phyloP scores from a whole-genome alignment of 1,140 invertebrate genomes.

The Aphis gossypii region DNA sequence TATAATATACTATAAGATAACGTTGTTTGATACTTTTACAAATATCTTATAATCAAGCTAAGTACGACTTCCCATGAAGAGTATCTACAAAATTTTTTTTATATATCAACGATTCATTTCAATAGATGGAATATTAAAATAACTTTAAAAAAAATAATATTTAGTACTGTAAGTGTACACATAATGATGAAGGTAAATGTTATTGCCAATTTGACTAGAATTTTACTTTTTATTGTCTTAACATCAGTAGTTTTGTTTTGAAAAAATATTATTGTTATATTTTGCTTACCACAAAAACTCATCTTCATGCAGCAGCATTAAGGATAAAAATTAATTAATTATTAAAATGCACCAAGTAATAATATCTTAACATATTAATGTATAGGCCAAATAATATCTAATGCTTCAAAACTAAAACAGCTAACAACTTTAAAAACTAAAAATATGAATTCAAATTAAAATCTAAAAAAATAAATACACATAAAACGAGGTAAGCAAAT shows the following conservation, averaged over 20 bases:
- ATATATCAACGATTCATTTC: not conserved
- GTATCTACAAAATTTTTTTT: not conserved
- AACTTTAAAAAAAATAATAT: not conserved
- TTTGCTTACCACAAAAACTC: conserved; percentile 59
- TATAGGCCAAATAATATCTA: conserved; percentile 35
- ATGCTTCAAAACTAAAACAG: not conserved
- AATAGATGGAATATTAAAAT: not conserved
- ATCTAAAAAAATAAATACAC: not conserved
- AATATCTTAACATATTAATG: conserved; percentile 36
- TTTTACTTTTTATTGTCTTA: conserved; percentile 12
- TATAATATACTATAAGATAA: not conserved
- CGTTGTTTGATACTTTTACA: not conserved
- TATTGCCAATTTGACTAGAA: conserved; percentile 8
- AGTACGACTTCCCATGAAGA: not conserved
- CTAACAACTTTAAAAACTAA: not conserved
- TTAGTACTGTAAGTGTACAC: not conserved
- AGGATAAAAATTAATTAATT: conserved; percentile 42
- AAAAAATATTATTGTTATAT: conserved; percentile 44
- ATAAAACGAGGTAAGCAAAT: conserved; percentile 18
- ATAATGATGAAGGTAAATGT: not conserved
- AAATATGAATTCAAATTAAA: not conserved
- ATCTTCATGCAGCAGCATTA: conserved; percentile 55
- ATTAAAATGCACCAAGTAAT: conserved; percentile 52
- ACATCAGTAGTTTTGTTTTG: not conserved
- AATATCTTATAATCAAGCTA: not conserved